phyloP scores from a whole-genome alignment of 2,797 vertebrate species.

The Agapornis canus region DNA sequence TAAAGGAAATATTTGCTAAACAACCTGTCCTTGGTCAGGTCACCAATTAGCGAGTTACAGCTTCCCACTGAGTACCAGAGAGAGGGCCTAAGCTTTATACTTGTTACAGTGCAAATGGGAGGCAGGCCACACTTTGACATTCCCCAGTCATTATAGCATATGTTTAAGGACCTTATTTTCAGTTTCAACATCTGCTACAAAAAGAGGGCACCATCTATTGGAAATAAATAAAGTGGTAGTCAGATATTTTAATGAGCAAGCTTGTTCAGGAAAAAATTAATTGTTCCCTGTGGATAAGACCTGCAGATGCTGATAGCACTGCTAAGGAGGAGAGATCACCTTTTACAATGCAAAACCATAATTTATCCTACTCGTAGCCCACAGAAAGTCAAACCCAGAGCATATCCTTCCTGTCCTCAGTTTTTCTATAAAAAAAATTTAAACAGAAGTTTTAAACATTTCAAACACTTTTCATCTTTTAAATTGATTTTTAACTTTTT shows the following conservation, averaged over 20 bases:
- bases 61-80: not conserved
- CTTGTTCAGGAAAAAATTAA: constrained; percentile 7
- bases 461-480: not conserved
- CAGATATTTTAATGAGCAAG: not conserved
- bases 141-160: not conserved
- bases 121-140: not conserved
- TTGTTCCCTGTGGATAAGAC: constrained; percentile 13
- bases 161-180: not conserved
- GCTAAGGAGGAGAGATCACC: constrained; percentile 3
- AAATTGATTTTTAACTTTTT: not conserved
- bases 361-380: not conserved
- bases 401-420: not conserved
- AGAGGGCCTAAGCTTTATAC: not conserved
- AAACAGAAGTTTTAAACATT: not conserved
- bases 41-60: not conserved
- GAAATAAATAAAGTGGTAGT: constrained; percentile 22
- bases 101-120: not conserved
- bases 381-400: constrained; percentile 16
- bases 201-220: not conserved
- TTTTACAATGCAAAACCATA: constrained; percentile 25
- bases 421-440: not conserved
- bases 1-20: not conserved
- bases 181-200: not conserved
- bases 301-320: not conserved
- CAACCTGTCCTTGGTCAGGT: not conserved